phyloP scores from a whole-genome alignment of 2,797 vertebrate genomes.

The Sylvilagus floridanus region DNA sequence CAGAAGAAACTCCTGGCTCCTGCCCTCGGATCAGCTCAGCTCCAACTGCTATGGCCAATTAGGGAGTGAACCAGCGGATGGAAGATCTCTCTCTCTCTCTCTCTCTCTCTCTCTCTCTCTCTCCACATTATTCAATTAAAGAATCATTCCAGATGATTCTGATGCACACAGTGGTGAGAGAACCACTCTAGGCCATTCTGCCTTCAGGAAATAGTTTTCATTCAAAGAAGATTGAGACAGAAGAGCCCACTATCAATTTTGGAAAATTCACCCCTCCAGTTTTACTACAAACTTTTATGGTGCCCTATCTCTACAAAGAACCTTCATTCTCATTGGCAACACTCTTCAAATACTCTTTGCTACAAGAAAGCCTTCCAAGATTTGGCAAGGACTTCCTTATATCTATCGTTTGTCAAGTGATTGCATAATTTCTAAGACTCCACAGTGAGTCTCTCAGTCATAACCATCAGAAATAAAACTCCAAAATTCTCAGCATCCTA shows the following conservation, averaged over 20 bases:
- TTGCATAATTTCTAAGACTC: background rate
- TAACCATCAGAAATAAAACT: conserved; percentile 2
- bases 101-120: too few relatives aligned
- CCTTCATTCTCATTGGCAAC: background rate
- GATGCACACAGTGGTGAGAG: background rate
- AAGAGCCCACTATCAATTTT: background rate
- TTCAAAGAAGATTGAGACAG: background rate
- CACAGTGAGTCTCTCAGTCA: background rate
- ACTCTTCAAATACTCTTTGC: background rate
- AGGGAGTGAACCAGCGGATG: too few relatives aligned
- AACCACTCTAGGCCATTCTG: background rate
- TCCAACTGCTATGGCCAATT: too few relatives aligned
- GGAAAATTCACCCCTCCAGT: background rate
- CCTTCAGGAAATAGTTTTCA: background rate
- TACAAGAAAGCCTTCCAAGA: conserved; percentile 26
- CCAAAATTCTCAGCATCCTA: background rate
- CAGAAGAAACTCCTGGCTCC: too few relatives aligned
- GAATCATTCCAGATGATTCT: background rate
- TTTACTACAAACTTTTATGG: conserved; percentile 7
- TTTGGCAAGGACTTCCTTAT: background rate
- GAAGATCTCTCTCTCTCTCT: too few relatives aligned
- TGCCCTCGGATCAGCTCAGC: too few relatives aligned
- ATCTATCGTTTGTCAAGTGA: background rate
- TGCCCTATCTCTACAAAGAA: background rate
- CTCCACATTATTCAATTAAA: background rate